Evolutionary conservation across 2,888 invertebrate species (phyloP).

Genomic region (Dermolepida albohirtum): DNA sequence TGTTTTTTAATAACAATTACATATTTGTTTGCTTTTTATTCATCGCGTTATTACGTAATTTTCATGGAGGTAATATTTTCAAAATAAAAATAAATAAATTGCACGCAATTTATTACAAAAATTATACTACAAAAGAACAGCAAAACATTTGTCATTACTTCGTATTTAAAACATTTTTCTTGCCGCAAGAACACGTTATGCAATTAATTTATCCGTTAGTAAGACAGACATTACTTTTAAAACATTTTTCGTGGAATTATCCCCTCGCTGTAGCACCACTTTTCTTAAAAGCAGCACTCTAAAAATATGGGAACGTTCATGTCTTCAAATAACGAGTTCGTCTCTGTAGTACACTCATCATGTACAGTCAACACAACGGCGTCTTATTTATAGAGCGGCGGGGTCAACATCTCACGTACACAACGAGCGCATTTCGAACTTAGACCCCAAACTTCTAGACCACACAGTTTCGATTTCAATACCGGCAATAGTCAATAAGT

Average conservation of each 20-base stretch:
- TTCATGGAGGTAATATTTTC: too few species aligned
- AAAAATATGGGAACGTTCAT: constrained; percentile 26
- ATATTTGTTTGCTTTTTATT: too few species aligned
- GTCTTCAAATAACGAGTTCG: constrained; percentile 33
- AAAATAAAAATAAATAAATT: too few species aligned
- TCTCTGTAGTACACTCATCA: constrained; percentile 31
- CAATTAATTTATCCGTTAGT: too few species aligned
- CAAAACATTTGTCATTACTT: too few species aligned
- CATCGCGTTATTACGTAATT: too few species aligned
- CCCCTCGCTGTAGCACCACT: constrained; percentile 15
- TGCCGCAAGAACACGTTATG: too few species aligned
- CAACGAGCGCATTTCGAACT: constrained; percentile 38
- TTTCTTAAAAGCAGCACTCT: constrained; percentile 29
- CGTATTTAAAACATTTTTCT: too few species aligned
- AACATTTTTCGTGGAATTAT: constrained; percentile 7
- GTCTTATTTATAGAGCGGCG: constrained; percentile 33
- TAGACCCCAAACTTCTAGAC: constrained; percentile 28
- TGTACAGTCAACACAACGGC: constrained; percentile 28
- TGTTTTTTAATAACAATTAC: too few species aligned
- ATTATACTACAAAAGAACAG: too few species aligned
- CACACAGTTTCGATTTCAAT: constrained; percentile 34
- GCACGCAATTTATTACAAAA: too few species aligned
- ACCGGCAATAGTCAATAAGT: constrained; percentile 20
- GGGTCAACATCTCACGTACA: constrained; percentile 33
- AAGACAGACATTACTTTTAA: not conserved